Percentiles rank a stretch among this genome's conserved stretches.
Conservation (phyloP, 1,140 invertebrate species). For the Oryctes rhinoceros region DNA sequence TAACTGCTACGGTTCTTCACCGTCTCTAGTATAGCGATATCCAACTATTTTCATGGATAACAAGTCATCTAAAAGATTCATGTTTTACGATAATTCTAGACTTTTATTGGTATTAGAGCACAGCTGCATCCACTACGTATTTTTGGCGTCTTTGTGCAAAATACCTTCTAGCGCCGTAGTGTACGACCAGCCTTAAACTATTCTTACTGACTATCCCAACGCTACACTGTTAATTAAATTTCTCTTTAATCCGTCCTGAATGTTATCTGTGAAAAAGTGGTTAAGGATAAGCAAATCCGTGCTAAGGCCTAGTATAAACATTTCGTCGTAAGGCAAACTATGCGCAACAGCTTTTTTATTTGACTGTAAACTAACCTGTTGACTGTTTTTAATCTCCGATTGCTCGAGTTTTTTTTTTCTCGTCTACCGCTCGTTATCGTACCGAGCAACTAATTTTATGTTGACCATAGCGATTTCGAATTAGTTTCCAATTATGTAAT, state of each 20-base stretch:
- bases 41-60: too few relatives aligned
- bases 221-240: background rate
- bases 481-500: too few relatives aligned
- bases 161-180: too few relatives aligned
- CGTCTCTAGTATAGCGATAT: too few relatives aligned
- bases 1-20: too few relatives aligned
- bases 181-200: too few relatives aligned
- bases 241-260: background rate
- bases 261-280: background rate
- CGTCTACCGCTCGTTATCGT: background rate
- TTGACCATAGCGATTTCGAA: background rate
- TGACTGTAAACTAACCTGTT: constrained; percentile 1
- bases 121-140: too few relatives aligned
- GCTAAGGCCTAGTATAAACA: background rate
- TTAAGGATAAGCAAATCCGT: background rate
- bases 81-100: too few relatives aligned
- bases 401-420: background rate
- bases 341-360: background rate
- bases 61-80: too few relatives aligned
- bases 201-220: background rate
- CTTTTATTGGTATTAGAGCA: too few relatives aligned
- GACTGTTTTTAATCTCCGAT: background rate
- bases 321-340: background rate
- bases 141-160: too few relatives aligned
- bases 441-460: background rate